phyloP scores from a whole-genome alignment of 2,113 vertebrate species.

The Xenopus laevis region DNA sequence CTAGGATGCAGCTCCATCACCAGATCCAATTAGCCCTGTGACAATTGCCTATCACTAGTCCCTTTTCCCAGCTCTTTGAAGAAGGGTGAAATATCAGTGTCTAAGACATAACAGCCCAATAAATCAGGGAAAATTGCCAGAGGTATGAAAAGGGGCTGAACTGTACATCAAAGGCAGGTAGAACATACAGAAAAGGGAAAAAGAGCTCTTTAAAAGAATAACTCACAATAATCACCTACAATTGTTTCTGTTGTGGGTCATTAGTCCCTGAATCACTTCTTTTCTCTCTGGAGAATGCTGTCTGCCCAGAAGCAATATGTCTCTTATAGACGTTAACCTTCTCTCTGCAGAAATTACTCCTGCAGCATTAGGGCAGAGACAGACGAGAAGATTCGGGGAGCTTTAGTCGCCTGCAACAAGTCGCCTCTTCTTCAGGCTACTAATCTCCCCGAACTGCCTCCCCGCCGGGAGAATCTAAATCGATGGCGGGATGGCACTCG shows the following conservation, averaged over 20 bases:
- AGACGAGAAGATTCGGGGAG: too few species aligned
- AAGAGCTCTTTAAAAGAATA: constrained; percentile 28
- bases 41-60: constrained; percentile 54
- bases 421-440: too few species aligned
- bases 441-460: too few species aligned
- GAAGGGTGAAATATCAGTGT: constrained; percentile 49
- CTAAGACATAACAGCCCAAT: constrained; percentile 50
- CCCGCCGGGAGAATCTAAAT: too few species aligned
- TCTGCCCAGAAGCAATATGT: constrained; percentile 17
- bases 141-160: constrained; percentile 25
- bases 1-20: constrained; percentile 37
- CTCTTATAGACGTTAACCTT: neutral
- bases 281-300: constrained; percentile 9
- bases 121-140: constrained; percentile 52
- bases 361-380: too few species aligned
- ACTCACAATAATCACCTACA: constrained; percentile 57
- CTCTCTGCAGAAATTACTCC: neutral
- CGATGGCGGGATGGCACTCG: too few species aligned
- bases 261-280: constrained; percentile 30
- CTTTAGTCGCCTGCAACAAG: too few species aligned
- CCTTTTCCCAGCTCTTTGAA: constrained; percentile 54
- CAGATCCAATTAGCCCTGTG: constrained; percentile 45
- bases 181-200: constrained; percentile 31
- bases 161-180: constrained; percentile 61
- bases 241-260: constrained; percentile 31